Evolutionary conservation across 2,888 invertebrate species (phyloP).

Genomic region (Drosophila putrida): DNA sequence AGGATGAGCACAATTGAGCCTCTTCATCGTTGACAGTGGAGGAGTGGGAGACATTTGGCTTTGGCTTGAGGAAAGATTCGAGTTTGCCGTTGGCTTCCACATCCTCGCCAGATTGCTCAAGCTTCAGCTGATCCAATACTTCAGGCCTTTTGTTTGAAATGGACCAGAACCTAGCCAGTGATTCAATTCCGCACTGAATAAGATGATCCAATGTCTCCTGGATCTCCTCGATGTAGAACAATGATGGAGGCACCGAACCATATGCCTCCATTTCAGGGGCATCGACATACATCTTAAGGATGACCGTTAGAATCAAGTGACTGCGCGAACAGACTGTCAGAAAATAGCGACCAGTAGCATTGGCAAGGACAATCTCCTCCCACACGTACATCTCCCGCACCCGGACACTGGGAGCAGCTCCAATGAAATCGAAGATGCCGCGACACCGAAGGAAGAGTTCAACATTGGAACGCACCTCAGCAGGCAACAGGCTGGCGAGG

Average conservation of each 20-base stretch:
- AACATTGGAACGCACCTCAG: constrained; percentile 91
- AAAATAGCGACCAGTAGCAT: constrained; percentile 87
- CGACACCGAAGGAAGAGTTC: constrained; percentile 91
- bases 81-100: constrained; percentile 60
- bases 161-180: constrained; percentile 89
- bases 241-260: constrained; percentile 71
- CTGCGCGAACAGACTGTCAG: constrained; percentile 91
- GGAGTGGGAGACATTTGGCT: constrained; percentile 46
- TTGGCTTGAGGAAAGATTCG: constrained; percentile 73
- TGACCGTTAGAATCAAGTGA: constrained; percentile 89
- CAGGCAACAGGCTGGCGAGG: constrained; percentile 91
- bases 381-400: constrained; percentile 91
- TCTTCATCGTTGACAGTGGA: constrained; percentile 79
- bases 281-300: constrained; percentile 86
- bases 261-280: constrained; percentile 69
- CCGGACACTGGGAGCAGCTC: constrained; percentile 88
- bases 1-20: constrained; percentile 77
- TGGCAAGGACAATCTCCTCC: constrained; percentile 88
- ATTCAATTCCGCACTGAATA: constrained; percentile 91
- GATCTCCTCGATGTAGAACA: constrained; percentile 95
- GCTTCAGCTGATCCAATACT: constrained; percentile 61
- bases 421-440: constrained; percentile 90
- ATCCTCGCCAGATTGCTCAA: constrained; percentile 58
- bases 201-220: constrained; percentile 93
- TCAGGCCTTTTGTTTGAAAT: constrained; percentile 88